Base-by-base conservation (phyloP, 1,140 invertebrate species). In the Drosophila neocordata region DNA sequence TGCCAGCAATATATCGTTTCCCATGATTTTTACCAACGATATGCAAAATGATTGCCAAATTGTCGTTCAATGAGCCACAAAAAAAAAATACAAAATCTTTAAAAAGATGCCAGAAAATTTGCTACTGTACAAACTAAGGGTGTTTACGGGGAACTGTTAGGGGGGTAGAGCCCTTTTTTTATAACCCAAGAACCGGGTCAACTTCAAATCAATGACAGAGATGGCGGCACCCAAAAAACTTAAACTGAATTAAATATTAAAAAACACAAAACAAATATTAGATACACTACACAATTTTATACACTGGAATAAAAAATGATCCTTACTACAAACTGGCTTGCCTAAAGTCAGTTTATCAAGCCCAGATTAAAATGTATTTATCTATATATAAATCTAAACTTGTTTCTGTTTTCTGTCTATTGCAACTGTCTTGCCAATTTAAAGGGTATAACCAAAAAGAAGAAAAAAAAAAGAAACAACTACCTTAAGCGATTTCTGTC, bases 1-100 rank as follows among this genome's bases (percentile, higher is more conserved):
- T 87, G 82, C 71, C 82, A 85, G 71, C 70, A 77, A 18, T 15
- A 15, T 44, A 18, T 15, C 68, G 78, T 87, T 87, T 78, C 68
- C 78, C 71, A 22, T 38, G 83, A 87, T 88, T 69, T 48, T 22
- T 66, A 62, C 79, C 24, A 73, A 37, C 57, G 79, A 87, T 87
- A 88, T 82, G 82, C 82, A 87, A 85, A 48, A 85, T 85, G 55
- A 84, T 85, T 87, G 65, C 81, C 82, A 81, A 85, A 85, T 85
- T 80, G 77, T 83, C 62, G 74, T 63, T 44, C 48, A 15, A 31
- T 6, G 1, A n/a, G 18, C 8, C 2, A 44, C 2, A 18, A 41
- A 41, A 41, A 41, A 41, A 41, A 38, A 38, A n/a, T 24, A 38
- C 2, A 13, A 38, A 38, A 5, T 5, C 12, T 38, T 13, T 55